Conservation (phyloP, 1,140 invertebrate genomes). For the Nephotettix cincticeps region DNA sequence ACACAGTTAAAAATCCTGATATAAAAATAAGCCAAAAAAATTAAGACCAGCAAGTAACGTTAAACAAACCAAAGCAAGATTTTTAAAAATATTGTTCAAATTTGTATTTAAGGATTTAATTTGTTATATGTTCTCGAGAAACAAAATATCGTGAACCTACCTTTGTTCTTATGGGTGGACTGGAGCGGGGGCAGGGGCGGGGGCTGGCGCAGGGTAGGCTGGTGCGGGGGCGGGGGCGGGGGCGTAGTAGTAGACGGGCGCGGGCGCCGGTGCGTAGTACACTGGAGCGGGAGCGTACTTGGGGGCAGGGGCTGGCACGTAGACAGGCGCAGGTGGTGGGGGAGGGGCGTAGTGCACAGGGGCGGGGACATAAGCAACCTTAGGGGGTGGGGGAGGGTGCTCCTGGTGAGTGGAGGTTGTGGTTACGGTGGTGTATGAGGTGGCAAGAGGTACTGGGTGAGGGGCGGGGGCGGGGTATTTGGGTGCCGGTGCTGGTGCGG, state of each 20-base stretch:
- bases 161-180: too few species aligned
- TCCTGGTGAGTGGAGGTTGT: neutral
- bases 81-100: too few species aligned
- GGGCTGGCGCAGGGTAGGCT: neutral
- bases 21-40: too few species aligned
- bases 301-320: constrained; percentile 10
- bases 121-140: too few species aligned
- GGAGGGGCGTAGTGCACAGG: neutral
- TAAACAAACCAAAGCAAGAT: too few species aligned
- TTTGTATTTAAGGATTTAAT: too few species aligned
- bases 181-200: neutral
- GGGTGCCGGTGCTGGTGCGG: neutral
- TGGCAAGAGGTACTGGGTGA: constrained; percentile 2
- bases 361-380: neutral
- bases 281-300: constrained; percentile 15
- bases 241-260: constrained; percentile 1
- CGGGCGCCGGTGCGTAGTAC: neutral
- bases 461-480: neutral
- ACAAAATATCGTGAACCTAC: too few species aligned
- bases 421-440: constrained; percentile 7
- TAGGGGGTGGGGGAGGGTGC: neutral
- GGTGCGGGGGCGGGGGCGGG: neutral
- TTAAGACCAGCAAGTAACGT: too few species aligned
- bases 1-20: too few species aligned
- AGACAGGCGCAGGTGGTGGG: neutral